Evolutionary conservation across 2,888 invertebrate species (phyloP).

Genomic region (Timandra comae): DNA sequence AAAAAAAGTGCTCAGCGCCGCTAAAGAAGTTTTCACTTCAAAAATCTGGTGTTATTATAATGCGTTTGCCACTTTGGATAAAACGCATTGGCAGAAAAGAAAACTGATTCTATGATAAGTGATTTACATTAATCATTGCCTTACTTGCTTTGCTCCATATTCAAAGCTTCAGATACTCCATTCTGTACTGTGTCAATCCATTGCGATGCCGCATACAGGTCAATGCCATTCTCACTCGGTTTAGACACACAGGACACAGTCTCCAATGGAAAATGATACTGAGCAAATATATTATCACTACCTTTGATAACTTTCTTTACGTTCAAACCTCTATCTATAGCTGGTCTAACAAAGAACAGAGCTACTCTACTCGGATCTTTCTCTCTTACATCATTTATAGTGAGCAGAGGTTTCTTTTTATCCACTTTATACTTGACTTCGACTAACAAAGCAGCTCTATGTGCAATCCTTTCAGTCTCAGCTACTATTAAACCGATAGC

Average conservation of each 20-base stretch:
- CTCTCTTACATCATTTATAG: constrained; percentile 40
- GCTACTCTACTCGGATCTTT: constrained; percentile 39
- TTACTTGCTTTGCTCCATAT: constrained; percentile 76
- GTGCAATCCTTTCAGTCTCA: constrained; percentile 71
- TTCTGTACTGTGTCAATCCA: constrained; percentile 74
- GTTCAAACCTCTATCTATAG: constrained; percentile 47
- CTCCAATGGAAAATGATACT: constrained; percentile 85
- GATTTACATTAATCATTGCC: constrained; percentile 2
- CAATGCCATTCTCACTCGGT: constrained; percentile 81
- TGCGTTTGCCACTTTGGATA: too few relatives aligned
- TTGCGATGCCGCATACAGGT: constrained; percentile 77
- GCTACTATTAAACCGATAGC: constrained; percentile 83
- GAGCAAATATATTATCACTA: constrained; percentile 67
- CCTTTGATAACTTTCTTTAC: constrained; percentile 75
- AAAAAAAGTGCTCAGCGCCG: too few relatives aligned
- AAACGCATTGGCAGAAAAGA: too few relatives aligned
- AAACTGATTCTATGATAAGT: too few relatives aligned
- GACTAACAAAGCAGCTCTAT: constrained; percentile 76
- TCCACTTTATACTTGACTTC: constrained; percentile 71
- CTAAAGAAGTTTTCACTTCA: too few relatives aligned
- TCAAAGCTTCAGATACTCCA: constrained; percentile 66
- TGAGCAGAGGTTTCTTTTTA: constrained; percentile 42
- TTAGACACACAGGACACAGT: constrained; percentile 75
- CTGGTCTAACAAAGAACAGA: constrained; percentile 35
- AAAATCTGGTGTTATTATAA: too few relatives aligned